These are phyloP conservation scores for Sebastes hubbsi DNA, from an alignment of 2,797 vertebrate genomes.

Conservation along the genomic window DNA sequence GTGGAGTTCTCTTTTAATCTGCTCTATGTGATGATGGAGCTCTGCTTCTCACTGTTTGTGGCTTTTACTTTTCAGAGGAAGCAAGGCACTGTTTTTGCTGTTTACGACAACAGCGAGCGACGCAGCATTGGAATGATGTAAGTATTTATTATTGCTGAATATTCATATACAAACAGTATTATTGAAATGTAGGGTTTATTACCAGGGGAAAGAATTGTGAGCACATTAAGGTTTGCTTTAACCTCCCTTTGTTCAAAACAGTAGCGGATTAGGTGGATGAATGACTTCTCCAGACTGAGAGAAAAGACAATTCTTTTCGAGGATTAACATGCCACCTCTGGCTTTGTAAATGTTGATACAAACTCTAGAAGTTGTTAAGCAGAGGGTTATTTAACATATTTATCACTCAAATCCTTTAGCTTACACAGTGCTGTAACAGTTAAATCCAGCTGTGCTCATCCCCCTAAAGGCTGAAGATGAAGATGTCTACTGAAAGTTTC, in stretches of 20 bases:
- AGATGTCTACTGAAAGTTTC: conserved; percentile 88
- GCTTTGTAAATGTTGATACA: conserved; percentile 64
- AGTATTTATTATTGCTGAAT: conserved; percentile 71
- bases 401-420: conserved; percentile 88
- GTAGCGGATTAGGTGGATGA: conserved; percentile 22
- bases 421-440: conserved; percentile 82
- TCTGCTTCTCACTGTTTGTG: conserved; percentile 26
- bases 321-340: conserved; percentile 69
- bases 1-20: not conserved
- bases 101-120: conserved; percentile 85
- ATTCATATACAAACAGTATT: conserved; percentile 62
- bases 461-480: conserved; percentile 88
- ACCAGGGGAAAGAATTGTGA: not conserved
- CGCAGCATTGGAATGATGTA: conserved; percentile 89
- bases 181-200: not conserved
- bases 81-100: conserved; percentile 86
- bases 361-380: conserved; percentile 74
- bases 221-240: not conserved
- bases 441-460: conserved; percentile 88
- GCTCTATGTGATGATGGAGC: not conserved
- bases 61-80: conserved; percentile 80
- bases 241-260: conserved; percentile 6
- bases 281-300: conserved; percentile 10
- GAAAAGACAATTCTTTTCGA: conserved; percentile 43
- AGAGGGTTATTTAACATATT: conserved; percentile 93